These are phyloP conservation scores for Agonopterix heracliana DNA, from an alignment of 2,888 invertebrate species.

Conservation along the genomic window DNA sequence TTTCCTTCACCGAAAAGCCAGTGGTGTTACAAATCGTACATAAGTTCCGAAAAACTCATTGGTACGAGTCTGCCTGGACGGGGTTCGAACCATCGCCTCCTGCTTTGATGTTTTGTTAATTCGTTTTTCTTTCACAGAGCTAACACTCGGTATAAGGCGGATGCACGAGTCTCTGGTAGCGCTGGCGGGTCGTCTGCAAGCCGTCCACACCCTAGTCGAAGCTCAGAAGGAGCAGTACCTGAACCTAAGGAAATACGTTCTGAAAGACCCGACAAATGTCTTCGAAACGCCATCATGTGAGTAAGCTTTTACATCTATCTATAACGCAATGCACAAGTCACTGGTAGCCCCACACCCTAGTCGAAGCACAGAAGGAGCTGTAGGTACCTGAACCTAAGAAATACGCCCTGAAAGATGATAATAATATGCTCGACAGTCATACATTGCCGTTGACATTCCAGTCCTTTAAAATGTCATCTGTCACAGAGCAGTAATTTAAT, in stretches of 20 bases:
- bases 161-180: slow-evolving; percentile 92
- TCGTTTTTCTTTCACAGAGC: slow-evolving; percentile 70
- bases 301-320: slow-evolving; percentile 13
- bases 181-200: slow-evolving; percentile 90
- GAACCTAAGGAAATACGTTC: slow-evolving; percentile 85
- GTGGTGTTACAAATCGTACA: too few species aligned
- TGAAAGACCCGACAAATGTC: slow-evolving; percentile 86
- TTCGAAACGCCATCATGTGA: slow-evolving; percentile 71
- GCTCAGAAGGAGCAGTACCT: slow-evolving; percentile 89
- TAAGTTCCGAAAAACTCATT: too few species aligned
- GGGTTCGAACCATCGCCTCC: too few species aligned
- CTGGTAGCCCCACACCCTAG: background rate
- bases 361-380: background rate
- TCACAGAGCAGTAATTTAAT: too few species aligned
- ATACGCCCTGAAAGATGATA: too few species aligned
- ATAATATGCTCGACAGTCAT: too few species aligned
- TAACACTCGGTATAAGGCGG: slow-evolving; percentile 85
- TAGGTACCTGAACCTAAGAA: too few species aligned
- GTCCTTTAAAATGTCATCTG: too few species aligned
- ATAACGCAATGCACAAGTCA: background rate
- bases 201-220: slow-evolving; percentile 84
- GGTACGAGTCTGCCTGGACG: too few species aligned
- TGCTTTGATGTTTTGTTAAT: too few species aligned
- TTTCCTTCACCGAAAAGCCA: too few species aligned
- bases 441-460: too few species aligned